Base-by-base conservation (phyloP, 2,113 vertebrate species). In the Mirza zaza region DNA sequence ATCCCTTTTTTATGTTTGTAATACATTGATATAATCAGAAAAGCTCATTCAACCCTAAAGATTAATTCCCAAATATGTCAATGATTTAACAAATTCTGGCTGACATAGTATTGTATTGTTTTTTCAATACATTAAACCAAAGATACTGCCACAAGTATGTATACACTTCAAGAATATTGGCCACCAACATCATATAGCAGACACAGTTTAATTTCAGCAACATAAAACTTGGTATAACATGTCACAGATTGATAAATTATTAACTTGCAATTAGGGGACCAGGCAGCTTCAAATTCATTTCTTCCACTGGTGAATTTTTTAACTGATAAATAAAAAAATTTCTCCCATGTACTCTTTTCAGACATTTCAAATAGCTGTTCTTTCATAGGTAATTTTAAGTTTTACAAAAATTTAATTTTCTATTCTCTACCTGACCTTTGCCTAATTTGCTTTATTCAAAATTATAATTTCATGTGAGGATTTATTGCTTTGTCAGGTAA, bases 261-360 rank as follows among this genome's bases (percentile, higher is more conserved):
- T 94, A 89, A 87, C 85, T 87, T 89, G n/a, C 52, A 95, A 29
- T 92, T 52, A 80, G 68, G 61, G 36, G 8, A 91, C 55, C 81
- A 70, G 27, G 55, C 2, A 92, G 21, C 39, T 92, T 88, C 70
- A 92, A 94, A 83, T 71, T 94, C 63, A 97, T 89, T 95, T 94
- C 8, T 29, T 96, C 71, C 7, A 92, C 11, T 81, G 52, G 32
- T 94, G 32, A 94, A 70, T 81, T 48, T 95, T 95, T 92, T 76
- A 96, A 93, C 25, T 32, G 59, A 90, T 80, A 82, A 89, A 92
- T 42, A 57, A 91, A 90, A 95, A 95, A 86, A 73, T 11, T 83
- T 80, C 23, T 91, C 48, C 79, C 18, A n/a, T 20, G 65, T 48
- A 81, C 45, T 91, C 52, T 92, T 84, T 94, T 83, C 75, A 97